Evolutionary conservation across 2,113 vertebrate species (phyloP).

Genomic region (Chaetodon trifascialis): DNA sequence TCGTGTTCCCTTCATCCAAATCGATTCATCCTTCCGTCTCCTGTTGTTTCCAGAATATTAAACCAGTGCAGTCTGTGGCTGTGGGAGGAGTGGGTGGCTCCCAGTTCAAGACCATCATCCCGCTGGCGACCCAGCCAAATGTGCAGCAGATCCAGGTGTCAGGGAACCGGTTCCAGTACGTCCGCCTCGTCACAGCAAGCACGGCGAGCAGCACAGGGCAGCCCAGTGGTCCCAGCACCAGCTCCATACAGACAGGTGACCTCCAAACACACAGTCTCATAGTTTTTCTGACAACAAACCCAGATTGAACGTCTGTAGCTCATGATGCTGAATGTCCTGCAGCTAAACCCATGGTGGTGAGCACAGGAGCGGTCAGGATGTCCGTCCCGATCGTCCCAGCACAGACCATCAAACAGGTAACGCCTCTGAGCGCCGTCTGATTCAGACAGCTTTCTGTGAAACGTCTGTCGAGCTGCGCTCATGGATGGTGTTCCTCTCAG

Average conservation of each 20-base stretch:
- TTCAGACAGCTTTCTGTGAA: background rate
- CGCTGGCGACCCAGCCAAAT: constrained; percentile 92
- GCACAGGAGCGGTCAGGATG: constrained; percentile 91
- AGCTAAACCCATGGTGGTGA: constrained; percentile 95
- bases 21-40: no score
- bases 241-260: constrained; percentile 92
- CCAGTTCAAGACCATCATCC: constrained; percentile 98
- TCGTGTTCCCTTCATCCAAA: no score
- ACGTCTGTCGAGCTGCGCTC: background rate
- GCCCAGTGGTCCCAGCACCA: constrained; percentile 88
- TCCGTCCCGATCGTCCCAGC: constrained; percentile 94
- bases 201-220: constrained; percentile 88
- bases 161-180: constrained; percentile 98
- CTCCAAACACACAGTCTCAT: background rate
- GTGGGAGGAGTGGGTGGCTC: constrained; percentile 90
- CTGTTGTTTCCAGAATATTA: constrained; percentile 85
- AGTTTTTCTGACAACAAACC: background rate
- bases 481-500: constrained; percentile 67
- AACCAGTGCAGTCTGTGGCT: constrained; percentile 92
- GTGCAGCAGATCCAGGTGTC: constrained; percentile 99
- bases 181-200: constrained; percentile 95
- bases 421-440: background rate
- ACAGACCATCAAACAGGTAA: constrained; percentile 95
- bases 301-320: background rate
- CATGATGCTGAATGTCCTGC: constrained; percentile 26